Evolutionary conservation across 2,113 vertebrate genomes (phyloP).

Genomic region (Eurystomus gularis): DNA sequence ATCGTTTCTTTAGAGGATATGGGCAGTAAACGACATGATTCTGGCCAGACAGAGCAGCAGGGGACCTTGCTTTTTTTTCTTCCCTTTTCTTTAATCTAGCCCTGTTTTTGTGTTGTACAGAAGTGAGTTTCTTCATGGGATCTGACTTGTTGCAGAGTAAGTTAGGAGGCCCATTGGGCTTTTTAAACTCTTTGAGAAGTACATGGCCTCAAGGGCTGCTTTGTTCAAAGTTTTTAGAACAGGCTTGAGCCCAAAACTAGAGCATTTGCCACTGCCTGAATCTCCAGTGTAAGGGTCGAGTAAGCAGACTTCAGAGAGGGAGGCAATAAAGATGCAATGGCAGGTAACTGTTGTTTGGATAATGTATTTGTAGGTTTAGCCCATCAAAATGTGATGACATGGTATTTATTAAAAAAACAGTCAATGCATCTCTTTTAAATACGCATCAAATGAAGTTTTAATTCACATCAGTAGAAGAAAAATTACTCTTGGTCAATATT

Average conservation of each 20-base stretch:
- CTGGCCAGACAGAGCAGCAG: constrained; percentile 77
- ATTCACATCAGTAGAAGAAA: not conserved
- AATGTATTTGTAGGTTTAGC: not conserved
- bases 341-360: not conserved
- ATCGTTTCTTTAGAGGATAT: constrained; percentile 72
- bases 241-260: constrained; percentile 16
- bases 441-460: not conserved
- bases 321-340: constrained; percentile 36
- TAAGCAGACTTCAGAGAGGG: constrained; percentile 50
- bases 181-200: constrained; percentile 76
- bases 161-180: constrained; percentile 77
- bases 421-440: not conserved
- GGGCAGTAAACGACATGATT: constrained; percentile 73
- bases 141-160: constrained; percentile 82
- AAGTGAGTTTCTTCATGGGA: constrained; percentile 82
- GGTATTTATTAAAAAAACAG: not conserved
- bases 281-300: constrained; percentile 36
- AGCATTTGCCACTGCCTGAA: constrained; percentile 34
- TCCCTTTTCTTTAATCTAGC: constrained; percentile 77
- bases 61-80: constrained; percentile 68
- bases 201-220: constrained; percentile 75
- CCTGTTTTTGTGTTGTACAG: constrained; percentile 73
- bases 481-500: not conserved
- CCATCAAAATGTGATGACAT: not conserved
- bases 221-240: constrained; percentile 69